These are phyloP conservation scores for Eremophila alpestris DNA, from an alignment of 2,797 vertebrate species.

Conservation along the genomic window DNA sequence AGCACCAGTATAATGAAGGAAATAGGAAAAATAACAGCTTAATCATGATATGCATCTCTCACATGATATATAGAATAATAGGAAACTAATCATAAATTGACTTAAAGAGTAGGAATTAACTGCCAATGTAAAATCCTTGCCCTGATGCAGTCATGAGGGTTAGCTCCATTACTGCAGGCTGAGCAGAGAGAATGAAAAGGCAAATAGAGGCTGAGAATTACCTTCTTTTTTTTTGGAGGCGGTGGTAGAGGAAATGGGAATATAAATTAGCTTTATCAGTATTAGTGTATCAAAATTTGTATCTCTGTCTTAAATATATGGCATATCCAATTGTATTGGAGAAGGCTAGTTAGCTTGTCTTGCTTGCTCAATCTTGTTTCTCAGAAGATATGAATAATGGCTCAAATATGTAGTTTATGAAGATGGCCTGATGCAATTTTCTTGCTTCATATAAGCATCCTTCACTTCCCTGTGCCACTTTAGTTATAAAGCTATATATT, in stretches of 20 bases:
- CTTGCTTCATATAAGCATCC: background rate
- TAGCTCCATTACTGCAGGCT: background rate
- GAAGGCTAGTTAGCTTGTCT: background rate
- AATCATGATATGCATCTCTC: background rate
- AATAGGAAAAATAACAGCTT: background rate
- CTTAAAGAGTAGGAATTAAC: background rate
- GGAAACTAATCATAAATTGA: background rate
- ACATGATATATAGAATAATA: background rate
- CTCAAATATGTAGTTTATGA: background rate
- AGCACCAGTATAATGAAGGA: background rate
- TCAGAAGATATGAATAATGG: background rate
- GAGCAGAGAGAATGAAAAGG: background rate
- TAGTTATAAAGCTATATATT: background rate
- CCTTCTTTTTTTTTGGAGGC: too few species aligned
- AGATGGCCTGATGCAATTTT: background rate
- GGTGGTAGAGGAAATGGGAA: background rate
- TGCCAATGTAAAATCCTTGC: background rate
- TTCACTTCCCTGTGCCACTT: background rate
- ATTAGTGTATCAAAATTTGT: background rate
- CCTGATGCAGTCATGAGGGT: fast-evolving
- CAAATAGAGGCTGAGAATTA: background rate
- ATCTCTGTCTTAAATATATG: background rate
- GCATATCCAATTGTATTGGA: background rate
- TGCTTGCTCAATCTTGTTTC: background rate
- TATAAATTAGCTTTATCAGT: background rate